phyloP scores from a whole-genome alignment of 2,113 vertebrate species.

The Psittacara wagleri region DNA sequence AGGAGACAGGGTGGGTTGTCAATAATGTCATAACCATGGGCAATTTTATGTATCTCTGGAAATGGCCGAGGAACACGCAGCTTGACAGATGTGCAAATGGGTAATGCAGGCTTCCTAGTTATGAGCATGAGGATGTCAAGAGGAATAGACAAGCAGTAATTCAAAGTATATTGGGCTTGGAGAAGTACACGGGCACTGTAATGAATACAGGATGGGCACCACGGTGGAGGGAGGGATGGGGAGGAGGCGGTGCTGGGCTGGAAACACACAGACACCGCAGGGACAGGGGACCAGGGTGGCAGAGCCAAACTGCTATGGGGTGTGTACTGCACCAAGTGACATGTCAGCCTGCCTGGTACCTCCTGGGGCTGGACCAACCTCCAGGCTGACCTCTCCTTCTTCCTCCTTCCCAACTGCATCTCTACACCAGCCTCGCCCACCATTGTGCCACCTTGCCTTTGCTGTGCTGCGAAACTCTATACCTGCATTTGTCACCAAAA shows the following conservation, averaged over 20 bases:
- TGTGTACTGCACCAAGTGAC: not conserved
- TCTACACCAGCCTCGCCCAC: not conserved
- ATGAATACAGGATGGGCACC: not conserved
- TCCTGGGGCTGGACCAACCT: not conserved
- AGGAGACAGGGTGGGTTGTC: not conserved
- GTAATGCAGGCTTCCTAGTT: slow-evolving; percentile 61
- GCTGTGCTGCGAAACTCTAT: not conserved
- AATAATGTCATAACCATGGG: slow-evolving; percentile 65
- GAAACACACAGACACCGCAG: not conserved
- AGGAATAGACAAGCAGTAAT: slow-evolving; percentile 65
- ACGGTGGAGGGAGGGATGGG: not conserved
- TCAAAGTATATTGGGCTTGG: slow-evolving; percentile 52
- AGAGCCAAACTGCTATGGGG: not conserved
- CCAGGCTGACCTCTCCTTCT: not conserved
- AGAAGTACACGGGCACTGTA: not conserved
- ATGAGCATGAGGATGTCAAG: slow-evolving; percentile 59
- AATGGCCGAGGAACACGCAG: slow-evolving; percentile 59
- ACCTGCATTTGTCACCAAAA: not conserved
- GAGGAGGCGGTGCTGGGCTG: not conserved
- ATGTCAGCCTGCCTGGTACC: not conserved
- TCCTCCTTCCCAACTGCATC: not conserved
- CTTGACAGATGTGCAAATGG: slow-evolving; percentile 64
- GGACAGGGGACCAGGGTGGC: accelerated
- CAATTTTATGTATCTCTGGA: slow-evolving; percentile 69
- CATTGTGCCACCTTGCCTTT: not conserved